Evolutionary conservation across 2,797 vertebrate species (phyloP), one percentile per base, ranked within the genome.

Genomic region (Clarias platycephalus): DNA sequence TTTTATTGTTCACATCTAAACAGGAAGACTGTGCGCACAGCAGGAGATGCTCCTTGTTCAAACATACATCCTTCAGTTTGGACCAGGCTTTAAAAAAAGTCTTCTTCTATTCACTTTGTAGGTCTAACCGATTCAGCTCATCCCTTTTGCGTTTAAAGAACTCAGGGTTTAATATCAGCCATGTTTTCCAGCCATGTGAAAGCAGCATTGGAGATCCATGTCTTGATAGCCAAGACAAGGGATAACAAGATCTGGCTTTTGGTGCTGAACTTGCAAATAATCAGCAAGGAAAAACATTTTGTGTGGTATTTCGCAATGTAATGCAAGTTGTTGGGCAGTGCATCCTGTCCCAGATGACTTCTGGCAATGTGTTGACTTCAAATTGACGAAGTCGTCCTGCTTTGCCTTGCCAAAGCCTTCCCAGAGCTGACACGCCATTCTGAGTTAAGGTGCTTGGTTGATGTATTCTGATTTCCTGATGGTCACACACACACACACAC

Each of bases 1-100:
- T 86, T 81, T 91, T 89, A 94, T 95, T 95, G 93, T 95, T 94
- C 79, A 24, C 86, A 80, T 86, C 86, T 89, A 91, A 92, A 94
- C 92, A 92, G 88, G 90, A 90, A 87, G 87, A 89, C 44, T 85
- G 85, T 85, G 87, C 82, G 62, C 86, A 84, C 91, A 91, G 88
- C 79, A 79, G 87, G 74, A 90, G 91, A 89, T 89, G 84, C 91
- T 91, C 86, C 28, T 78, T 80, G 82, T 13, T 16, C 53, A 57
- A 70, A 63, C 84, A 76, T 34, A 63, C 34, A 57, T 8, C 58
- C 12, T 67, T 37, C 15, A 24, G 40, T n/a, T 63, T 62, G 22
- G 60, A 28, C n/a, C 31, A 74, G 12, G 75, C 7, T 24, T 22
- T 13, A 5, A 3, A 22, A 53, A 4, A 1, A 22, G 24, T 20